Base-by-base conservation (phyloP, 1,140 invertebrate genomes). In the Onthophagus taurus region DNA sequence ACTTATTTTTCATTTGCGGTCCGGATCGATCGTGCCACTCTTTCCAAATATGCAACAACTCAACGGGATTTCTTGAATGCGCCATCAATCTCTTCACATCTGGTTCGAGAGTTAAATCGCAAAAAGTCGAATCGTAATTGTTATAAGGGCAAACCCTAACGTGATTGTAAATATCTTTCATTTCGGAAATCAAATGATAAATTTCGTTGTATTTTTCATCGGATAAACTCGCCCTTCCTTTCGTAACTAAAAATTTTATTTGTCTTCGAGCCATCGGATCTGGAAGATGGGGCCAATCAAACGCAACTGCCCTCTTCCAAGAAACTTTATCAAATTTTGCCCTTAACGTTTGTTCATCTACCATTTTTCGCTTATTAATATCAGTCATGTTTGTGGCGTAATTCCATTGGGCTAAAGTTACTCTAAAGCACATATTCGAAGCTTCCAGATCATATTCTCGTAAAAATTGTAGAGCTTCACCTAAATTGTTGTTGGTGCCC, bases 341-440 rank as follows among this genome's bases (percentile, higher is more conserved):
- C 55, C 78, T 79, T 6, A 80, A 54, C 4, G 73, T 71, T 61
- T 85, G 75, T 42, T 80, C 76, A 34, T 83, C 80, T 2, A 78
- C 72, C 83, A 85, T 85, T 53, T 73, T 68, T 9, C 77, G 69
- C 18, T 76, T 72, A 63, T 84, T 86, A 18, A 57, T 55, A 42
- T 83, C 80, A 0, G 83, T 86, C 31, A 86, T 78, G 59, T 89
- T 89, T 4, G 82, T 87, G 7, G 77, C 78, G 49, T 81, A 89
- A 44, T 74, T 73, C 84, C 85, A 89, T 50, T 83, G 79, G 0
- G 81, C 74, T 33, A 69, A 72, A 44, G 74, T 81, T 1, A 83
- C 76, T 51, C 72, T 73, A 48, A 51, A 81, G 52, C 82, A 86
- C 69, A 83, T 77, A n/a, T 68, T 67, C 1, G 78, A 72, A 1